Evolutionary conservation across 64 coral and sea anemone genomes (phyloP).

Genomic region (Orbicella faveolata): DNA sequence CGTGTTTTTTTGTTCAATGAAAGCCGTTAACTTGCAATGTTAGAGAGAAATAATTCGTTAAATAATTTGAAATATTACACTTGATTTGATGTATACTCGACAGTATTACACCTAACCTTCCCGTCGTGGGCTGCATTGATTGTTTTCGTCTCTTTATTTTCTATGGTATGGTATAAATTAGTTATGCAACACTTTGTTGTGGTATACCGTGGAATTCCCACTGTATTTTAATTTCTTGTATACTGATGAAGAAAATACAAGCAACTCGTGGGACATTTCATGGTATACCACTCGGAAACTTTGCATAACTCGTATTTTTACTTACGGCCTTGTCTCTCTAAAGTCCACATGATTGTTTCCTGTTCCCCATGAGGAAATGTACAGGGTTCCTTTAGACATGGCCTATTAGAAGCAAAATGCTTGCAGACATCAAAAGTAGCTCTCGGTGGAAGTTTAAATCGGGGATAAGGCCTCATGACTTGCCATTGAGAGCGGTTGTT

Average conservation of each 20-base stretch:
- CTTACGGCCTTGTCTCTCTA: constrained; percentile 11
- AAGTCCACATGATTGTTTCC: neutral
- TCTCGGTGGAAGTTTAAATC: neutral
- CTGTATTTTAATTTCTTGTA: no score
- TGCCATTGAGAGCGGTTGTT: neutral
- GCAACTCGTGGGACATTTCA: no score
- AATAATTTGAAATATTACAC: no score
- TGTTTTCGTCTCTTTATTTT: no score
- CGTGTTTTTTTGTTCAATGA: neutral
- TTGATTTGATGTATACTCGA: no score
- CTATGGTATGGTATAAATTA: no score
- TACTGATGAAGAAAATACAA: no score
- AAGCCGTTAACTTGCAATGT: neutral
- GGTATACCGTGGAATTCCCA: no score
- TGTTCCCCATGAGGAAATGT: constrained; percentile 11
- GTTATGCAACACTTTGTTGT: no score
- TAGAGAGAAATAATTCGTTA: no score
- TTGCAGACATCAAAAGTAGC: neutral
- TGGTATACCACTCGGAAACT: neutral
- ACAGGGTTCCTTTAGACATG: neutral
- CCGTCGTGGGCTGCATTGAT: no score
- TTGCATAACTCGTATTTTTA: neutral
- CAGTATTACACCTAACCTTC: no score
- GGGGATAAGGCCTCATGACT: constrained; percentile 7
- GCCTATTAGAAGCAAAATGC: neutral